These are phyloP conservation scores for Zosterops borbonicus DNA, from an alignment of 2,113 vertebrate genomes.

Conservation along the genomic window DNA sequence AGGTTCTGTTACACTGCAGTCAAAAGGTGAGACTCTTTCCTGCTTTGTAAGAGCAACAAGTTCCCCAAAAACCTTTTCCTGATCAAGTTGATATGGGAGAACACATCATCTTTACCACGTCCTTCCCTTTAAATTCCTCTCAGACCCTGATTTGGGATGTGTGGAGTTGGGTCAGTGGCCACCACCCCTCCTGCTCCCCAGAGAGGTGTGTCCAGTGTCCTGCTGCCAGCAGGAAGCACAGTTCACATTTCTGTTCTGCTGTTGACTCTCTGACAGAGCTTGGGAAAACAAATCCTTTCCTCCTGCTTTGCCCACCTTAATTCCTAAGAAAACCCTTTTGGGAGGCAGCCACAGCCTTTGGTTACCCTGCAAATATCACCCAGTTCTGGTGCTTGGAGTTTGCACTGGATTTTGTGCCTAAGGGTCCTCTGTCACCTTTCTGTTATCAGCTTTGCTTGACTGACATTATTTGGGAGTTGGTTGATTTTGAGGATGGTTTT, in stretches of 20 bases:
- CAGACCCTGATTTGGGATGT: neutral
- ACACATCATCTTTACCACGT: neutral
- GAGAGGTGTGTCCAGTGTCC: neutral
- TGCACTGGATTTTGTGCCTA: neutral
- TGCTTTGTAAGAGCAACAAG: neutral
- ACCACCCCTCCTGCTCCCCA: neutral
- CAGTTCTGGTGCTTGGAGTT: neutral
- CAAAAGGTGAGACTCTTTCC: neutral
- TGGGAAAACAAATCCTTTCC: neutral
- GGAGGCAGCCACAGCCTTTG: neutral
- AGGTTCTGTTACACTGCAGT: neutral
- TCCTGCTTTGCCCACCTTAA: neutral
- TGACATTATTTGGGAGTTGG: neutral
- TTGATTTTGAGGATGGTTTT: neutral
- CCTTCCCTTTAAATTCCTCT: neutral
- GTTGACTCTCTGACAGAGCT: neutral
- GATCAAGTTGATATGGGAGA: accelerated
- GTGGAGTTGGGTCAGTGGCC: neutral
- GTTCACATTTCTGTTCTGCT: neutral
- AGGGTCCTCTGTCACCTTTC: neutral
- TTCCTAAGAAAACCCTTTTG: neutral
- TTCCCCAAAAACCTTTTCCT: neutral
- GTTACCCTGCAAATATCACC: neutral
- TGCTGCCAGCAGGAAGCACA: neutral
- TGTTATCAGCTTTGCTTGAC: neutral